Evolutionary conservation across 2,888 invertebrate species (phyloP), one percentile per base, ranked within the genome.

Genomic region (Tupiocoris notatus): DNA sequence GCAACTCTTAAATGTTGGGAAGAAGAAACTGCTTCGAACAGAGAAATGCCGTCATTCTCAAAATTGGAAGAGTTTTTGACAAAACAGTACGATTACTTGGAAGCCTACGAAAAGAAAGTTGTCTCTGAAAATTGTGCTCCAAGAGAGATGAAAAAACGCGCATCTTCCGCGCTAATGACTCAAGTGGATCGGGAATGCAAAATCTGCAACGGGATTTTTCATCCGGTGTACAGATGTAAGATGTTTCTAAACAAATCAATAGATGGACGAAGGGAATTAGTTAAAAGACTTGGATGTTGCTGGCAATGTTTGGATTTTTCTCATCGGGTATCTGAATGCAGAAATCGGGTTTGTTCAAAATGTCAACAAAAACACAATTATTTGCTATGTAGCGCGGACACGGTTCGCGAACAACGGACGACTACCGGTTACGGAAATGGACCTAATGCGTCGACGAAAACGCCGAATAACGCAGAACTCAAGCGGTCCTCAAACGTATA

Each of bases 41-140:
- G n/a, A 20, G 22, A 18, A 18, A 64, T 64, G 64, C 64, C 64
- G 2, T 22, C 9, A 6, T 64, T 18, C 21, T 18, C 18, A 21
- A 20, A 18, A 23, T n/a, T 64, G 3, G 64, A 64, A 21, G 9
- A 64, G 20, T 64, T 64, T 22, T 18, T 64, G n/a, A 22, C 20
- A 6, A 16, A 23, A n/a, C 64, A 64, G 22, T 64, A 64, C 64
- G 20, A 64, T 20, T 64, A 64, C n/a, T 64, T 64, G 64, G 64
- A 64, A n/a, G 64, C 64, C 3, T 64, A 22, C 20, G 64, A 64
- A n/a, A 64, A 3, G 6, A 64, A 64, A 20, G 7, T 6, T 20
- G n/a, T 9, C 59, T n/a, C 59, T 3, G 20, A 59, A 59, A 59
- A 59, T 9, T 59, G 7, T 6, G 64, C 18, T 18, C n/a, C 18